Evolutionary conservation across 2,888 invertebrate genomes (phyloP), one percentile per base, ranked within the genome.

Genomic region (Entomobrya multifasciata): DNA sequence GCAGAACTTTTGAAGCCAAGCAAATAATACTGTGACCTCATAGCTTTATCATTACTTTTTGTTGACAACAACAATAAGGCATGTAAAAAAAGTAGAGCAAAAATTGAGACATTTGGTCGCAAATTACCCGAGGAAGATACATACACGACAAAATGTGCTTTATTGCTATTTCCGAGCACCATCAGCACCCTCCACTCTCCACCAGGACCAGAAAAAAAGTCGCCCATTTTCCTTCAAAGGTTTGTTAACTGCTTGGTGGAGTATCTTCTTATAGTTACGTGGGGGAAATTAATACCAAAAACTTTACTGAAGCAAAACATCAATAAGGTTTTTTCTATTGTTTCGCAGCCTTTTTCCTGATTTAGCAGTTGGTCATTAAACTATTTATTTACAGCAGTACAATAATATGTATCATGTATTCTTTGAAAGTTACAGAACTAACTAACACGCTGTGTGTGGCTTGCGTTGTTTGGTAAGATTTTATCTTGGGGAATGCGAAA

Each of bases 71-170:
- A 70, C 70, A 70, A 70, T 70, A 70, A 62, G 41, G 44, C 27
- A 70, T 70, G 55, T 49, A 74, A 70, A 82, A 60, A 79, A 57
- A 87, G 57, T 60, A 67, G 82, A 60, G 83, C 84, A 82, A 74
- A 86, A 88, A 90, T 89, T 90, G 88, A 89, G 88, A 90, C 89
- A 90, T 90, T 89, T 86, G 88, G 89, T 88, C 87, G 89, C 88
- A 90, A 90, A 90, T 89, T 90, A 89, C 87, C 82, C 86, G 77
- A 86, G 74, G 79, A 89, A 86, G 89, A 88, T 87, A 90, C 41
- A 77, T 41, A 25, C 57, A 41, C 15, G 15, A 60, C 41, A 77
- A 41, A 44, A 41, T 17, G 70, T 70, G 47, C 27, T 70, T 70
- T 70, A 41, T 57, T 60, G 15, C 36, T 25, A 41, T 27, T 27